Conservation (phyloP, 2,113 vertebrate genomes). For the Leptobrachium ailaonicum region DNA sequence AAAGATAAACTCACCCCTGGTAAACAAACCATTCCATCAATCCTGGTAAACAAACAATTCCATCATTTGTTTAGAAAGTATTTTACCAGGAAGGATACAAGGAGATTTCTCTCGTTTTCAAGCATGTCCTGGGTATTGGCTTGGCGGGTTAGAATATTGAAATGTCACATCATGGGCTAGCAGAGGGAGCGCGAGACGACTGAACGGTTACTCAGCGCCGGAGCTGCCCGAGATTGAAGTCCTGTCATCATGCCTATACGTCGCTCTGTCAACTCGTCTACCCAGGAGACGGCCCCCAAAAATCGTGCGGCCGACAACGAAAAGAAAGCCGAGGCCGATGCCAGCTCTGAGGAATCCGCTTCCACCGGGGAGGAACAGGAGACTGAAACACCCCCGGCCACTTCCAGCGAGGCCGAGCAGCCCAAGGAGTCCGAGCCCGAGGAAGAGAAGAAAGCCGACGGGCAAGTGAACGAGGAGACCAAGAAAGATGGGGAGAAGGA, state of each 20-base stretch:
- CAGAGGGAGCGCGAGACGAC: not conserved
- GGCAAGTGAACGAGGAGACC: slow-evolving; percentile 70
- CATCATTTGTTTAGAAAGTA: no score
- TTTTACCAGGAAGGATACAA: no score
- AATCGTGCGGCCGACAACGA: slow-evolving; percentile 77
- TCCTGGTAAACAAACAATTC: no score
- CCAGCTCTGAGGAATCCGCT: slow-evolving; percentile 81
- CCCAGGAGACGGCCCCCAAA: slow-evolving; percentile 82
- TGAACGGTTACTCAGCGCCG: not conserved
- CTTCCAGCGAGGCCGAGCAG: slow-evolving; percentile 67
- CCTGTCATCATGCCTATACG: slow-evolving; percentile 86
- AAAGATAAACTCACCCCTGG: no score
- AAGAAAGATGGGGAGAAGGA: slow-evolving; percentile 92
- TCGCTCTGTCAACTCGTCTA: slow-evolving; percentile 78
- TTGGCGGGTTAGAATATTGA: no score
- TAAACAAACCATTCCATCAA: no score
- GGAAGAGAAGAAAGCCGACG: slow-evolving; percentile 64
- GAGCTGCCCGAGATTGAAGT: not conserved
- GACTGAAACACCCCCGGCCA: slow-evolving; percentile 69
- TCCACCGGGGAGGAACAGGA: slow-evolving; percentile 80
- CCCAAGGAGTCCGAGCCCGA: slow-evolving; percentile 68
- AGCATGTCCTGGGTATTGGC: no score
- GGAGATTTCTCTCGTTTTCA: no score
- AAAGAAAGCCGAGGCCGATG: slow-evolving; percentile 67
- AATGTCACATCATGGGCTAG: not conserved